Conservation (phyloP, 2,888 invertebrate species). For the Siphlonurus alternatus region DNA sequence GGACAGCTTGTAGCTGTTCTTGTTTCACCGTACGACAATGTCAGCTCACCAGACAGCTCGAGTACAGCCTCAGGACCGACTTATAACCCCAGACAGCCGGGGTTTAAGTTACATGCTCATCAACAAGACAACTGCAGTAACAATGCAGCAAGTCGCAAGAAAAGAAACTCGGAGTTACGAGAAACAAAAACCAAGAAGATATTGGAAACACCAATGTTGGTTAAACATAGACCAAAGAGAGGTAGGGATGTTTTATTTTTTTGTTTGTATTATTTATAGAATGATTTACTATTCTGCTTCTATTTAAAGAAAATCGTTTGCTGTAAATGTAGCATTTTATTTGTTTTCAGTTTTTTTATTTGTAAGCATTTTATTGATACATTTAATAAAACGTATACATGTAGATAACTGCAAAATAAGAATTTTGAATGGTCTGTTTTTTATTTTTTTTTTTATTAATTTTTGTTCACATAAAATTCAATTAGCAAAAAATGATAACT, state of each 20-base stretch:
- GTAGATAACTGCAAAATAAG: too few species aligned
- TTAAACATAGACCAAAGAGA: background rate
- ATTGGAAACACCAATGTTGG: background rate
- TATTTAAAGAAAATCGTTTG: too few species aligned
- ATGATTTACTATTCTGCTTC: too few species aligned
- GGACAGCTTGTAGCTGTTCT: background rate
- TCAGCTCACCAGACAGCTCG: background rate
- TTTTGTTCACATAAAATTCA: too few species aligned
- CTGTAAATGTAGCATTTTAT: too few species aligned
- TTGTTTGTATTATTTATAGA: too few species aligned
- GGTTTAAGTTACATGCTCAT: background rate
- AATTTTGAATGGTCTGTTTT: too few species aligned
- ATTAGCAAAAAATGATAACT: too few species aligned
- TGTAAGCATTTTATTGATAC: too few species aligned
- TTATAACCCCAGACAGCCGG: background rate
- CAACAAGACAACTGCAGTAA: background rate
- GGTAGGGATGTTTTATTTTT: background rate
- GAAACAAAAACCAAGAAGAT: background rate
- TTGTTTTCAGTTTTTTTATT: too few species aligned
- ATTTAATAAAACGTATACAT: too few species aligned
- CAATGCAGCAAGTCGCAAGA: background rate
- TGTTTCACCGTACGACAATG: background rate
- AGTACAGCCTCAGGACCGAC: background rate
- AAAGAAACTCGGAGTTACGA: background rate
- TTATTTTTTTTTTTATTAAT: too few species aligned